Base-by-base conservation (phyloP, 2,113 vertebrate species). In the Tyto alba region DNA sequence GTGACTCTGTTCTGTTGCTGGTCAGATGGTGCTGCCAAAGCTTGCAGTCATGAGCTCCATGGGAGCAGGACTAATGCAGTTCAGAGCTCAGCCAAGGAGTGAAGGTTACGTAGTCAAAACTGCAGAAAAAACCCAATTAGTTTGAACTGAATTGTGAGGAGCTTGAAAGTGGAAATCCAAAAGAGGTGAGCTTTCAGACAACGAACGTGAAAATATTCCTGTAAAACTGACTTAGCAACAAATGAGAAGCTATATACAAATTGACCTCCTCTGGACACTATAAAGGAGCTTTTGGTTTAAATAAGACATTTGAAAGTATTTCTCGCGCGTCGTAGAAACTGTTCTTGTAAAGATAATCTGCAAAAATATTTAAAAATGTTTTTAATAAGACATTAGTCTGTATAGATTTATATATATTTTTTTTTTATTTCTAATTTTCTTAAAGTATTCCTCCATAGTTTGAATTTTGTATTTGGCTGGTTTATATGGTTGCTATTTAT, bases 81-180 rank as follows among this genome's bases (percentile, higher is more conserved):
- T 53, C 38, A 78, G 88, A 66, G 57, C 83, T 96, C 55, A 92
- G 90, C 90, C 97, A 89, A 87, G 59, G 74, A 80, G 56, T 85
- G 73, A 94, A 90, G 62, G 38, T 73, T 91, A 74, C 2, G 8
- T 83, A 90, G 91, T 80, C 69, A 94, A 89, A 97, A 68, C 64
- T 29, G 11, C 83, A 96, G 40, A 94, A 97, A 96, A 74, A 93
- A 95, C n/a, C n/a, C n/a, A 93, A 89, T 67, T 15, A 63, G 27
- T 87, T 90, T 93, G 79, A 96, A 77, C 72, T 75, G 74, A 93
- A 63, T 36, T 2, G 3, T 77, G 64, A 96, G 75, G 87, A 91
- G 22, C 64, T 90, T 90, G 57, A 84, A 91, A 83, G 88, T 66
- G 60, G 48, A 88, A 92, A 76, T 45, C 55, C 1, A 3, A 68